phyloP scores from a whole-genome alignment of 2,888 invertebrate genomes.

The Pollenia amentaria region DNA sequence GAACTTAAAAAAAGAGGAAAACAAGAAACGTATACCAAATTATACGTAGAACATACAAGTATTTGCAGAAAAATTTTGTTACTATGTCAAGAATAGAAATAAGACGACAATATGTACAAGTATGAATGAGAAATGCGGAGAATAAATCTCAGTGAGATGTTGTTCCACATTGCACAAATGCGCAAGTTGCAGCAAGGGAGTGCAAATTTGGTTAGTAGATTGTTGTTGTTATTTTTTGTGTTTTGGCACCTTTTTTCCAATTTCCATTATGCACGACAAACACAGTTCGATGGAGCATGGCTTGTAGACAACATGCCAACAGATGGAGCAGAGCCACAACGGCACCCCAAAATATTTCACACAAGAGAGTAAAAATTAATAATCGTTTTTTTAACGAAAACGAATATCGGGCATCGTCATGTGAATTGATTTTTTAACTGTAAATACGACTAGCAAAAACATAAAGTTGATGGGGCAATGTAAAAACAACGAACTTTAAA shows the following conservation, averaged over 20 bases:
- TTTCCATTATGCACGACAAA: constrained; percentile 36
- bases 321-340: constrained; percentile 19
- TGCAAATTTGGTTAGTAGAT: constrained; percentile 42
- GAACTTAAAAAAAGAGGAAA: constrained; percentile 11
- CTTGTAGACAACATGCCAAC: constrained; percentile 39
- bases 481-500: constrained; percentile 49
- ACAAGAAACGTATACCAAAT: constrained; percentile 1
- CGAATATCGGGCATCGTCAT: constrained; percentile 66
- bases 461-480: not conserved
- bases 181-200: constrained; percentile 70
- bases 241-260: constrained; percentile 15
- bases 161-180: constrained; percentile 39
- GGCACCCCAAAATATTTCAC: constrained; percentile 49
- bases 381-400: constrained; percentile 62
- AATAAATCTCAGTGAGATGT: constrained; percentile 53
- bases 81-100: constrained; percentile 73
- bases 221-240: not conserved
- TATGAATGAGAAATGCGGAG: not conserved
- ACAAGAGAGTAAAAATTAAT: constrained; percentile 35
- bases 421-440: constrained; percentile 74
- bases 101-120: constrained; percentile 16
- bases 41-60: constrained; percentile 1
- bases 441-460: constrained; percentile 41
- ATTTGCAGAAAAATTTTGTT: constrained; percentile 58
- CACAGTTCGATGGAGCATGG: constrained; percentile 35